A percentile compares a stretch with the other conserved stretches of the same genome.
Evolutionary conservation across 2,888 invertebrate species (phyloP).

Genomic region (Drosophila algonquin): DNA sequence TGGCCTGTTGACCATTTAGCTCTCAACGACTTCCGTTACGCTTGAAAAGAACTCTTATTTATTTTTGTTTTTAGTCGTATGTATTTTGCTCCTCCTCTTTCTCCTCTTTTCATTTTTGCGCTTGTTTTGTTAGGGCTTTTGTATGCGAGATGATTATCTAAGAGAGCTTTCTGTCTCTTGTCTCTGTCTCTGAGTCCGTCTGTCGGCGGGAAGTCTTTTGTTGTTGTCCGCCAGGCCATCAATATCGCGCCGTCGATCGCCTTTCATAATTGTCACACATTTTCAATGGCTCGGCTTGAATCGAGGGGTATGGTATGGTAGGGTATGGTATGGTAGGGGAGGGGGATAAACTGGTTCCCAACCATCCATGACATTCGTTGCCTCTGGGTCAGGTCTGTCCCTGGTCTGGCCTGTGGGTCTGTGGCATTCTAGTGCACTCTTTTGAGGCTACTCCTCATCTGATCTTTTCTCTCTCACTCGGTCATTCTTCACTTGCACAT

Average conservation of each 20-base stretch:
- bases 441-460: background rate
- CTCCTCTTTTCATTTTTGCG: conserved; percentile 33
- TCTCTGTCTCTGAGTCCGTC: conserved; percentile 13
- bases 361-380: conserved; percentile 28
- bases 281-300: conserved; percentile 38
- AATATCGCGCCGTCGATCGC: conserved; percentile 67
- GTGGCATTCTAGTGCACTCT: conserved; percentile 55
- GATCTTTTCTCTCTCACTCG: conserved; percentile 1
- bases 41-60: conserved; percentile 66
- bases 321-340: background rate
- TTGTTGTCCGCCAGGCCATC: conserved; percentile 53
- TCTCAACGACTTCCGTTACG: conserved; percentile 76
- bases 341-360: conserved; percentile 56
- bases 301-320: too few species aligned
- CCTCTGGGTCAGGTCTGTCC: conserved; percentile 20
- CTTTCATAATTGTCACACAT: conserved; percentile 77
- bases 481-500: conserved; percentile 43
- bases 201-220: conserved; percentile 38
- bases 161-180: conserved; percentile 25
- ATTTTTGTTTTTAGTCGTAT: conserved; percentile 54
- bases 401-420: conserved; percentile 1
- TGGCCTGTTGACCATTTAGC: conserved; percentile 72
- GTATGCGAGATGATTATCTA: conserved; percentile 58
- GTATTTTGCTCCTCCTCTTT: conserved; percentile 38
- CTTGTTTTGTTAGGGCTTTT: conserved; percentile 56